Conservation (phyloP, 2,888 invertebrate genomes). For the Sepioteuthis lessoniana region DNA sequence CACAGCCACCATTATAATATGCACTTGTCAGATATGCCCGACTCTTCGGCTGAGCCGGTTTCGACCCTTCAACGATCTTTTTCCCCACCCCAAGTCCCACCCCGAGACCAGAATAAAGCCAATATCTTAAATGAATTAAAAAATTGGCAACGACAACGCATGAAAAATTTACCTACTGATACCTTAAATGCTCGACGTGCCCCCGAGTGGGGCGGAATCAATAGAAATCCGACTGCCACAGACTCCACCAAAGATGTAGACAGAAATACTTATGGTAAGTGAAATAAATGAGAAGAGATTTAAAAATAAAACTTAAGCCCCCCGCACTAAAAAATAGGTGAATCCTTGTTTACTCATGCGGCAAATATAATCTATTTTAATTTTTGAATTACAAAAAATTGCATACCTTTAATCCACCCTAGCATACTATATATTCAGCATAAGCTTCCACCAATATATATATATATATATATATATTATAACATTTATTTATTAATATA, state of each 20-base stretch:
- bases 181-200: neutral
- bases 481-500: too few relatives aligned
- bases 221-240: neutral
- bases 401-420: too few relatives aligned
- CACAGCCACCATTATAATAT: conserved; percentile 35
- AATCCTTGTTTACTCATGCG: neutral
- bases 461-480: too few relatives aligned
- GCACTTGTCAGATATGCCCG: neutral
- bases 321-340: neutral
- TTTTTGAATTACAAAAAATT: neutral
- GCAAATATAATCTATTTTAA: neutral
- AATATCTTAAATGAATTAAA: conserved; percentile 63
- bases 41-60: neutral
- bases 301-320: neutral
- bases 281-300: neutral
- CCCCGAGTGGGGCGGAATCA: neutral
- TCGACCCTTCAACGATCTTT: conserved; percentile 70
- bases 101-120: conserved; percentile 60
- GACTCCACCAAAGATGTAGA: neutral
- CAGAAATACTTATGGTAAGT: conserved; percentile 45
- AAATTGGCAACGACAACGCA: conserved; percentile 66
- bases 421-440: too few relatives aligned
- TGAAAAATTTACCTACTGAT: conserved; percentile 34
- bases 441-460: too few relatives aligned
- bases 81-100: conserved; percentile 74